These are phyloP conservation scores for Andricus quercusramuli DNA, from an alignment of 2,888 invertebrate genomes.

Conservation along the genomic window DNA sequence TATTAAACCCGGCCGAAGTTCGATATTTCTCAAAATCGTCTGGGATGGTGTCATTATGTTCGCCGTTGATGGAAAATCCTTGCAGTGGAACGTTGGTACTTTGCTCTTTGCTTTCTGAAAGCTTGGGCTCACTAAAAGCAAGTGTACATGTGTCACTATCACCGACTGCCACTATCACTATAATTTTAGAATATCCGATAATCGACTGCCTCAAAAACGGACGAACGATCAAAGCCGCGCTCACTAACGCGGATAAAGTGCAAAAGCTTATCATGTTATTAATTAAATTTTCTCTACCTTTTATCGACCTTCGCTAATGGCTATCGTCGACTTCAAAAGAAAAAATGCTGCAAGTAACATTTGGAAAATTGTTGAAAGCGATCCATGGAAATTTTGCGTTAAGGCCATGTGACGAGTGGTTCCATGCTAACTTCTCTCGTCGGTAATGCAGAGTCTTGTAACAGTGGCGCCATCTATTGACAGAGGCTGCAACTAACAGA, in stretches of 20 bases:
- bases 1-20: background rate
- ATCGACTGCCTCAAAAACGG: slow-evolving; percentile 10
- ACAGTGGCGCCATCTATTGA: too few relatives aligned
- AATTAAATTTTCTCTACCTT: slow-evolving; percentile 14
- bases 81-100: background rate
- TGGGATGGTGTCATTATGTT: background rate
- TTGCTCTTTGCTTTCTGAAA: slow-evolving; percentile 2
- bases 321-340: background rate
- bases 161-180: background rate
- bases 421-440: too few relatives aligned
- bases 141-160: slow-evolving; percentile 11
- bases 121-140: slow-evolving; percentile 19
- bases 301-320: background rate
- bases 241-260: background rate
- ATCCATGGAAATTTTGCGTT: background rate
- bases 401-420: too few relatives aligned
- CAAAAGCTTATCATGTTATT: background rate
- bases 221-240: slow-evolving; percentile 21
- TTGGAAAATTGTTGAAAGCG: background rate
- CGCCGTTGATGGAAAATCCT: background rate
- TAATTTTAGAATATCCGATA: slow-evolving; percentile 21
- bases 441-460: too few relatives aligned
- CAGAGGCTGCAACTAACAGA: too few relatives aligned
- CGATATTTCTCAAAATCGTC: background rate
- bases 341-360: background rate